These are phyloP conservation scores for Ametastegia equiseti DNA, from an alignment of 2,888 invertebrate species.

Conservation along the genomic window DNA sequence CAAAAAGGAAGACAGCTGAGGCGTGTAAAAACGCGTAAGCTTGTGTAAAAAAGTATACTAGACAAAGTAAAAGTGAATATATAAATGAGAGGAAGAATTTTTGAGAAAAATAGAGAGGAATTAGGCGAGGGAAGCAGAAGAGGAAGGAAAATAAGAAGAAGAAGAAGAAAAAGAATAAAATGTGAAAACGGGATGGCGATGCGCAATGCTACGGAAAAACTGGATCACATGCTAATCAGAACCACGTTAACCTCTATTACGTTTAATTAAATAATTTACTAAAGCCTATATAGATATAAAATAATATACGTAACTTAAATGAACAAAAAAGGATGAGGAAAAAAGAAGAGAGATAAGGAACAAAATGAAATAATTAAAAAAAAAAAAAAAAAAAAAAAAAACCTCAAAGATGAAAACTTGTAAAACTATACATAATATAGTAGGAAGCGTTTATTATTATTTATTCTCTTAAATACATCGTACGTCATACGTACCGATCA, in stretches of 20 bases:
- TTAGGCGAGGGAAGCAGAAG: too few species aligned
- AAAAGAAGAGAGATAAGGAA: constrained; percentile 52
- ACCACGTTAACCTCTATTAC: constrained; percentile 76
- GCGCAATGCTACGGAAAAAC: constrained; percentile 67
- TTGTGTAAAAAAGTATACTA: too few species aligned
- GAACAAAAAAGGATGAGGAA: constrained; percentile 51
- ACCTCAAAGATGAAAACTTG: constrained; percentile 1
- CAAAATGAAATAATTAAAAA: constrained; percentile 58
- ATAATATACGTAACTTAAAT: constrained; percentile 51
- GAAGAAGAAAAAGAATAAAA: not conserved
- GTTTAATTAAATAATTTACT: constrained; percentile 74
- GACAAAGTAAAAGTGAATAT: too few species aligned
- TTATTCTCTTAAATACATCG: constrained; percentile 72
- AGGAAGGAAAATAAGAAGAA: too few species aligned
- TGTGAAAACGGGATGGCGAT: constrained; percentile 58
- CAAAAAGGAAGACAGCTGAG: not conserved
- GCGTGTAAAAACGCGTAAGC: too few species aligned
- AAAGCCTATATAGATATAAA: constrained; percentile 64
- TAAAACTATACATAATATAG: constrained; percentile 60
- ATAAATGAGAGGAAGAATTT: too few species aligned
- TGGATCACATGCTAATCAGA: constrained; percentile 75
- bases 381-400: constrained; percentile 59
- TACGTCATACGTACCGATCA: constrained; percentile 63
- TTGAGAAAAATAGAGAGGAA: too few species aligned
- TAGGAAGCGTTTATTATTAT: constrained; percentile 71